phyloP scores from a whole-genome alignment of 2,797 vertebrate species.

The Oryzias sinensis region DNA sequence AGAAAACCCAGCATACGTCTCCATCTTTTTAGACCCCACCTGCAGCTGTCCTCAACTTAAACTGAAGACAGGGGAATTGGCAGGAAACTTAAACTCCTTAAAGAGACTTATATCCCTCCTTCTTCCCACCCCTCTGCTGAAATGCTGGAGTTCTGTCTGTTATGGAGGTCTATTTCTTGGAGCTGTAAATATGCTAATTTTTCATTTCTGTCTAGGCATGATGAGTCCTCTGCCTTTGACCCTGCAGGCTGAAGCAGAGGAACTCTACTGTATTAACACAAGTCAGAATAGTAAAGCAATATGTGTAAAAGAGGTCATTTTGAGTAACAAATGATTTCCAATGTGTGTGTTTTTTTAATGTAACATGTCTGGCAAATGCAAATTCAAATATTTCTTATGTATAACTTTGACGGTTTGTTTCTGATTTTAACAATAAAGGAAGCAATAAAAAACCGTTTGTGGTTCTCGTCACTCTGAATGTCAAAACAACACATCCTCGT shows the following conservation, averaged over 20 bases:
- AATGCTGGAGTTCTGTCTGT: slow-evolving; percentile 7
- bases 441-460: not conserved
- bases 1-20: slow-evolving; percentile 24
- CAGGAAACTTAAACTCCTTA: not conserved
- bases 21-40: slow-evolving; percentile 24
- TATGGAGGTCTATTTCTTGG: not conserved
- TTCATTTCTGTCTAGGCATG: slow-evolving; percentile 7
- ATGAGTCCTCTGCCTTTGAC: slow-evolving; percentile 7
- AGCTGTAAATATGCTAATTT: slow-evolving; percentile 31
- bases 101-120: slow-evolving; percentile 9
- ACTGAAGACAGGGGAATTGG: too few relatives aligned
- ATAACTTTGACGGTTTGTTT: slow-evolving; percentile 6
- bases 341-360: slow-evolving; percentile 2
- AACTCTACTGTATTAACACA: slow-evolving; percentile 31
- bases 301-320: not conserved
- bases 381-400: slow-evolving; percentile 4
- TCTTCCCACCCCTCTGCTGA: slow-evolving; percentile 1
- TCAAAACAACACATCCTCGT: not conserved
- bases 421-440: slow-evolving; percentile 39
- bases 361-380: slow-evolving; percentile 11
- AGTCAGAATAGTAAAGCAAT: not conserved
- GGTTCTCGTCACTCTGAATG: slow-evolving; percentile 3
- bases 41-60: slow-evolving; percentile 14
- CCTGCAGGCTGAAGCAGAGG: not conserved
- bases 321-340: slow-evolving; percentile 1